These are phyloP conservation scores for Zaprionus vittiger DNA, from an alignment of 1,140 invertebrate species.

Conservation along the genomic window DNA sequence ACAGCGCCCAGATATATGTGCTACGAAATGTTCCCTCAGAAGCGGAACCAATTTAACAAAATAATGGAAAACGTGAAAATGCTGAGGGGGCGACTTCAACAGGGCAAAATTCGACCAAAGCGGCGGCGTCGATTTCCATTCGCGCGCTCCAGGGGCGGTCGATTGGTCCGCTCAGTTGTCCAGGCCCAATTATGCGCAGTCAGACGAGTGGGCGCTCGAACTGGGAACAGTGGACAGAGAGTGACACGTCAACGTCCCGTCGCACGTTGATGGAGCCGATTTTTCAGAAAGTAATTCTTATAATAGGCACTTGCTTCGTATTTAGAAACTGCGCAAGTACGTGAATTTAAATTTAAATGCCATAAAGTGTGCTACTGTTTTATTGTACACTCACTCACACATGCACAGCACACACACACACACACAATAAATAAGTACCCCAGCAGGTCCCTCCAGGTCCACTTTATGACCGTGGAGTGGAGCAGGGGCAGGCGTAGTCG, in stretches of 20 bases:
- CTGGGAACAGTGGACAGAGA: neutral
- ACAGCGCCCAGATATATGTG: conserved; percentile 51
- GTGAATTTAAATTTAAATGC: conserved; percentile 48
- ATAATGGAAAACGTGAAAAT: conserved; percentile 64
- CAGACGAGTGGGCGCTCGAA: conserved; percentile 26
- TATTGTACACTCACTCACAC: conserved; percentile 1
- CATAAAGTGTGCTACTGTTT: conserved; percentile 34
- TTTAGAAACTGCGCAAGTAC: conserved; percentile 45
- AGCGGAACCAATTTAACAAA: conserved; percentile 64
- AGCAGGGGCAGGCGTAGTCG: neutral
- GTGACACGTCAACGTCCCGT: conserved; percentile 40
- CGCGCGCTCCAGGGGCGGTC: conserved; percentile 20
- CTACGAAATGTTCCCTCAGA: conserved; percentile 34
- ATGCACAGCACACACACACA: neutral
- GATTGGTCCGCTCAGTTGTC: conserved; percentile 1
- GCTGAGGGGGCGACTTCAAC: neutral
- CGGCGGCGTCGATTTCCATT: conserved; percentile 30
- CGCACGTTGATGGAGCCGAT: conserved; percentile 45
- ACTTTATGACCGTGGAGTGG: neutral
- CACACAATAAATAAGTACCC: neutral
- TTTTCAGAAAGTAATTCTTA: conserved; percentile 36
- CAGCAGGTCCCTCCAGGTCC: neutral
- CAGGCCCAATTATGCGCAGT: conserved; percentile 55
- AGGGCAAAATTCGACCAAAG: conserved; percentile 13
- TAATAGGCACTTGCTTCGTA: conserved; percentile 51